phyloP scores from a whole-genome alignment of 2,888 invertebrate species.

The Oscheius myriophilus region DNA sequence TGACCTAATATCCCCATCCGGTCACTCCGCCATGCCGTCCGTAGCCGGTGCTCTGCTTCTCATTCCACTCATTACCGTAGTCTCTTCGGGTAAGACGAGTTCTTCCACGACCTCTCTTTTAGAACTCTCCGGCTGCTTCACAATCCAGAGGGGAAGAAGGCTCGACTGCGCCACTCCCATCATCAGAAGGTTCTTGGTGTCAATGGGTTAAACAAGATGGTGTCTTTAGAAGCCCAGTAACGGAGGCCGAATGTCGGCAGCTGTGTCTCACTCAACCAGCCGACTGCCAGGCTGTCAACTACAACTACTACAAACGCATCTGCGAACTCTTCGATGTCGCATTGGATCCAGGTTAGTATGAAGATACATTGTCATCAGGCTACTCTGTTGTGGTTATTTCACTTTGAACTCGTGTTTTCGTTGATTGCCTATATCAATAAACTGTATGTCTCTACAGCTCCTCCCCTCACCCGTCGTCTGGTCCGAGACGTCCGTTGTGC shows the following conservation, averaged over 20 bases:
- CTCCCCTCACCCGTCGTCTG: no score
- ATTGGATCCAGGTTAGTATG: not conserved
- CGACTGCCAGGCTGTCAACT: slow-evolving; percentile 45
- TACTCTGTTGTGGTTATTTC: not conserved
- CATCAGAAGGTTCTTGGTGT: slow-evolving; percentile 14
- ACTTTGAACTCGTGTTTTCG: no score
- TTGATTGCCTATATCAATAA: no score
- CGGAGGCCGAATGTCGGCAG: slow-evolving; percentile 42
- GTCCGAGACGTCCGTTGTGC: not conserved
- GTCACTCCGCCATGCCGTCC: slow-evolving; percentile 5
- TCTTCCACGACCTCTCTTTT: not conserved
- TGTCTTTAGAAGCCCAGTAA: slow-evolving; percentile 33
- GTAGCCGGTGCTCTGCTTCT: not conserved
- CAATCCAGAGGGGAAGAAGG: slow-evolving; percentile 4
- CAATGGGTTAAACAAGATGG: no score
- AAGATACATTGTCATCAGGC: not conserved
- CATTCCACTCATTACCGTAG: not conserved
- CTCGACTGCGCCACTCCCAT: slow-evolving; percentile 18
- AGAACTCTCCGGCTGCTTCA: slow-evolving; percentile 21
- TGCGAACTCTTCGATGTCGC: slow-evolving; percentile 41
- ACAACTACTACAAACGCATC: slow-evolving; percentile 44
- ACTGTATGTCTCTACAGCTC: no score
- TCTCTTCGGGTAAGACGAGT: not conserved
- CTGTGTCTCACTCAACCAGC: slow-evolving; percentile 37
- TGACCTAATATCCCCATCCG: slow-evolving; percentile 26